Evolutionary conservation across 2,113 vertebrate species (phyloP).

Genomic region (Tachycineta bicolor): DNA sequence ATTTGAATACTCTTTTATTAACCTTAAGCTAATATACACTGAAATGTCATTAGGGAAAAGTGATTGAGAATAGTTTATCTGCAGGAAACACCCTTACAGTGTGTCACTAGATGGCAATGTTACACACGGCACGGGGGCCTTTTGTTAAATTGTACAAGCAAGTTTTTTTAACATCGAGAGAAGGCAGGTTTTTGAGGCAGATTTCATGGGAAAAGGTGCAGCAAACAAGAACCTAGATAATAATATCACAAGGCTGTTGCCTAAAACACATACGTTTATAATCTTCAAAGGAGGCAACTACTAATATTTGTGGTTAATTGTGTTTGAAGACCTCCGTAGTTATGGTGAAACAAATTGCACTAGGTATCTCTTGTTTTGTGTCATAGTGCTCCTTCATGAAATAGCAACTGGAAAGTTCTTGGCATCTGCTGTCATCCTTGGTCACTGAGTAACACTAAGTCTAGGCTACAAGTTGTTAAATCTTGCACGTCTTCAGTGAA

Average conservation of each 20-base stretch:
- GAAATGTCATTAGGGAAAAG: background rate
- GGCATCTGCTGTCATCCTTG: background rate
- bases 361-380: background rate
- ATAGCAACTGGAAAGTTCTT: background rate
- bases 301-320: background rate
- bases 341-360: background rate
- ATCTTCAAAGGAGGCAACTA: background rate
- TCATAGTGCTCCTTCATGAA: background rate
- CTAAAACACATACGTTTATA: fast-evolving
- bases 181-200: background rate
- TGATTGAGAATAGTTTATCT: background rate
- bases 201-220: background rate
- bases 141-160: background rate
- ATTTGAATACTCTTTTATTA: background rate
- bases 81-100: background rate
- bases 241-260: background rate
- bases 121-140: background rate
- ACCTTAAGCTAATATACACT: background rate
- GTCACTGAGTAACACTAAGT: background rate
- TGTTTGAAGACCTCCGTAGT: background rate
- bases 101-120: conserved; percentile 51
- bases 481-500: fast-evolving
- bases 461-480: background rate
- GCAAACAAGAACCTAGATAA: background rate
- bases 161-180: background rate